phyloP scores from a whole-genome alignment of 2,797 vertebrate species.

The Lepilemur septentrionalis region DNA sequence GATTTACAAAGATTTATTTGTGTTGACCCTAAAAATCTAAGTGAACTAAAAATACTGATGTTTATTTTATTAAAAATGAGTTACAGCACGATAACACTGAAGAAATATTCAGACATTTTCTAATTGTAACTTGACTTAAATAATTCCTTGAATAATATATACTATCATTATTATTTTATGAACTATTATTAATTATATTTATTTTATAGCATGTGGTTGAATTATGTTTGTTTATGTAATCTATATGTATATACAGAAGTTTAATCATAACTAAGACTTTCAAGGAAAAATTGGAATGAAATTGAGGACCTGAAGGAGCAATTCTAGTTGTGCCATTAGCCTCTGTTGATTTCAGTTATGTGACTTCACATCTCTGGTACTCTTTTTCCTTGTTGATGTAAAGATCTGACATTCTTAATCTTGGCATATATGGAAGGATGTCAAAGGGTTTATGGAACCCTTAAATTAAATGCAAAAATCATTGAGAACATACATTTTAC shows the following conservation, averaged over 20 bases:
- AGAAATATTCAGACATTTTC: neutral
- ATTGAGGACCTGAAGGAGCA: neutral
- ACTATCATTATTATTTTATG: neutral
- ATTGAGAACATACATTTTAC: neutral
- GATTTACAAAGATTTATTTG: neutral
- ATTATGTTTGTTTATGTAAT: neutral
- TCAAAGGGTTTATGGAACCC: neutral
- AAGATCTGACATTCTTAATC: neutral
- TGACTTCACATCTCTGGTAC: neutral
- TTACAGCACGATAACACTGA: neutral
- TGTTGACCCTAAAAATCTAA: neutral
- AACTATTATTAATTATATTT: neutral
- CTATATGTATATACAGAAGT: neutral
- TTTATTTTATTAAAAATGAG: neutral
- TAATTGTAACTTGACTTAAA: neutral
- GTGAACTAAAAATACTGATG: neutral
- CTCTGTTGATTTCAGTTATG: neutral
- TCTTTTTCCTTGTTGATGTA: neutral
- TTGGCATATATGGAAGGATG: neutral
- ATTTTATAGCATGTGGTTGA: neutral
- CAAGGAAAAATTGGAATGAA: neutral
- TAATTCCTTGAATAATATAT: neutral
- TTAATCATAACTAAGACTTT: neutral
- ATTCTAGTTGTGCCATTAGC: neutral
- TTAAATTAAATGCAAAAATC: neutral